Conservation (phyloP, 2,113 vertebrate genomes). For the Macquaria ambigua region DNA sequence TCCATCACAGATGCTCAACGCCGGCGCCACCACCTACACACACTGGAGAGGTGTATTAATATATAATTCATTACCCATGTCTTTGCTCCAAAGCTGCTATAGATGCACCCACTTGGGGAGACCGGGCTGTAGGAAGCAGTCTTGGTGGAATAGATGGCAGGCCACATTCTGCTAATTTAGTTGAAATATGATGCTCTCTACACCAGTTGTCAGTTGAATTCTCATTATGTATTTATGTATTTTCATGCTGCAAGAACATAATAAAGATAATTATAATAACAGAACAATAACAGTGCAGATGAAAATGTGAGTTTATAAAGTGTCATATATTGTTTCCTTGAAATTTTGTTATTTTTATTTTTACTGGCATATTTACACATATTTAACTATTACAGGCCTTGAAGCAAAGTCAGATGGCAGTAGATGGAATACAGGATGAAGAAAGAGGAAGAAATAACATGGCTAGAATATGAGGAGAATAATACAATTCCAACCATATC, state of each 20-base stretch:
- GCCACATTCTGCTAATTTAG: slow-evolving; percentile 35
- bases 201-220: slow-evolving; percentile 6
- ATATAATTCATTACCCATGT: slow-evolving; percentile 47
- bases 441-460: slow-evolving; percentile 22
- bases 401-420: slow-evolving; percentile 8
- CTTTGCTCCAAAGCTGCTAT: slow-evolving; percentile 43
- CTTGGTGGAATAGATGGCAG: slow-evolving; percentile 7
- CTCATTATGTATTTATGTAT: slow-evolving; percentile 31
- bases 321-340: neutral
- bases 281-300: neutral
- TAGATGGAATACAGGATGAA: neutral
- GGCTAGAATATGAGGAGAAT: slow-evolving; percentile 44
- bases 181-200: slow-evolving; percentile 14
- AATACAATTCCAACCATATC: slow-evolving; percentile 53
- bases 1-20: slow-evolving; percentile 29
- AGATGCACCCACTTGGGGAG: slow-evolving; percentile 8
- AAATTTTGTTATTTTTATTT: neutral
- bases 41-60: slow-evolving; percentile 40
- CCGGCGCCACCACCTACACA: slow-evolving; percentile 30
- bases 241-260: slow-evolving; percentile 1
- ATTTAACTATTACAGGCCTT: slow-evolving; percentile 9
- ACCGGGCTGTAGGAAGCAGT: slow-evolving; percentile 1
- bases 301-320: neutral
- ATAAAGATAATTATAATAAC: neutral
- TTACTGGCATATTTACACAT: neutral